These are phyloP conservation scores for Lasius fuliginosus DNA, from an alignment of 2,888 invertebrate genomes.

Conservation along the genomic window DNA sequence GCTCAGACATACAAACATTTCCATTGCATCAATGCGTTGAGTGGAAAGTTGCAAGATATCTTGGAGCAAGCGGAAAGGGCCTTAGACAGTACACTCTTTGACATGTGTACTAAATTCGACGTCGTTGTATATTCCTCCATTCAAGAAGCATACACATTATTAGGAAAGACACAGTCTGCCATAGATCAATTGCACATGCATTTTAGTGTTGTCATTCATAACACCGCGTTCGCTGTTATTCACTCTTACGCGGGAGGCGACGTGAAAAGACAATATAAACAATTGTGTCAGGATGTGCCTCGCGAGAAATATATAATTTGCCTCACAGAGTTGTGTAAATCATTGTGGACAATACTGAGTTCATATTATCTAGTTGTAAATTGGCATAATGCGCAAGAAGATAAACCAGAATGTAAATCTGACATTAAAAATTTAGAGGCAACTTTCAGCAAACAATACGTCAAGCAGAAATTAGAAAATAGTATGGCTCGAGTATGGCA, in stretches of 20 bases:
- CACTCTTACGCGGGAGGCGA: constrained; percentile 88
- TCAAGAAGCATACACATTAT: constrained; percentile 94
- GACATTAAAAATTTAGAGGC: constrained; percentile 88
- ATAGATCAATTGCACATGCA: constrained; percentile 98
- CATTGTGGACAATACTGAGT: constrained; percentile 93
- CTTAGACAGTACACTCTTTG: constrained; percentile 94
- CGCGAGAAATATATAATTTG: constrained; percentile 91
- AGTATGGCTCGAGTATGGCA: constrained; percentile 96
- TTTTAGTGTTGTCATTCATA: constrained; percentile 96
- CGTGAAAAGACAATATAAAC: constrained; percentile 92
- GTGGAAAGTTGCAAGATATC: constrained; percentile 95
- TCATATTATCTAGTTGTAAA: constrained; percentile 92
- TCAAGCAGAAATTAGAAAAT: constrained; percentile 95
- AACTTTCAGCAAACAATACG: constrained; percentile 92
- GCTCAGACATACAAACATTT: constrained; percentile 95
- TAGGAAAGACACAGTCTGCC: constrained; percentile 97
- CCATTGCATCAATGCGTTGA: constrained; percentile 95
- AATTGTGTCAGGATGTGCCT: constrained; percentile 90
- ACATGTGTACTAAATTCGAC: constrained; percentile 89
- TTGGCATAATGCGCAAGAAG: constrained; percentile 90
- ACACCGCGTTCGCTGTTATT: constrained; percentile 90
- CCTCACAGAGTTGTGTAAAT: constrained; percentile 94
- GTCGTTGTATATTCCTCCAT: constrained; percentile 93
- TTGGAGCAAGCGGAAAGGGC: constrained; percentile 96
- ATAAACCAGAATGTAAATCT: constrained; percentile 77